A percentile compares a stretch with the other conserved stretches of the same genome.
Conservation (phyloP, 2,113 vertebrate species). For the Colius striatus region DNA sequence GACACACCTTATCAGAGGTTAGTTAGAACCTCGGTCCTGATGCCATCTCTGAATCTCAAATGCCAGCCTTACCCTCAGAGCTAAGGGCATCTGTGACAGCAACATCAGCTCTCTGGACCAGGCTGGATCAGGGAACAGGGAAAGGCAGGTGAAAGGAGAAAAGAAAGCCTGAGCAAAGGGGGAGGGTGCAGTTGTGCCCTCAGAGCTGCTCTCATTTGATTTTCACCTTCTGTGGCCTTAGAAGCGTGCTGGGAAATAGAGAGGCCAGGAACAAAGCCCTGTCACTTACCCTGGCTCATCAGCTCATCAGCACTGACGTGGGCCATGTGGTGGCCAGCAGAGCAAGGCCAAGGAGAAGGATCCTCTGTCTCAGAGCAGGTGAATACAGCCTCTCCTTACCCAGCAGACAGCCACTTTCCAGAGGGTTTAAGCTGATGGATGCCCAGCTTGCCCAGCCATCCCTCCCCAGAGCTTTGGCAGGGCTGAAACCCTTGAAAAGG, state of each 20-base stretch:
- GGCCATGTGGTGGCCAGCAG: background rate
- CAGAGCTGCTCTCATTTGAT: background rate
- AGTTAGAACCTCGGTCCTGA: background rate
- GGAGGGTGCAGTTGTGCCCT: background rate
- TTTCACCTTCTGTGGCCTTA: background rate
- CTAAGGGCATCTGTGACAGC: background rate
- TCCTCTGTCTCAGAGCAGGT: background rate
- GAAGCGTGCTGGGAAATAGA: background rate
- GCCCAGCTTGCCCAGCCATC: background rate
- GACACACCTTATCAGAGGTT: background rate
- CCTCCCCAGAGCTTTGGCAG: background rate
- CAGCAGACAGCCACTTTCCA: background rate
- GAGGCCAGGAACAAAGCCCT: constrained; percentile 13
- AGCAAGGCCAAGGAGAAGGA: background rate
- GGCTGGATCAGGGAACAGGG: background rate
- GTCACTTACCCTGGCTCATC: background rate
- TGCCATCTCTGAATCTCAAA: background rate
- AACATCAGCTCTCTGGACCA: background rate
- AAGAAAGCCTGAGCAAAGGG: background rate
- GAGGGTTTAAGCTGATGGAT: background rate
- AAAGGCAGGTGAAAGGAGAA: background rate
- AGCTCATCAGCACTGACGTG: background rate
- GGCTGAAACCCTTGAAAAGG: background rate
- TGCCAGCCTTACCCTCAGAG: background rate
- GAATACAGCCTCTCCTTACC: background rate